Evolutionary conservation across 2,113 vertebrate genomes (phyloP), one percentile per base, ranked within the genome.

Genomic region (Apistogramma diplotaenia): DNA sequence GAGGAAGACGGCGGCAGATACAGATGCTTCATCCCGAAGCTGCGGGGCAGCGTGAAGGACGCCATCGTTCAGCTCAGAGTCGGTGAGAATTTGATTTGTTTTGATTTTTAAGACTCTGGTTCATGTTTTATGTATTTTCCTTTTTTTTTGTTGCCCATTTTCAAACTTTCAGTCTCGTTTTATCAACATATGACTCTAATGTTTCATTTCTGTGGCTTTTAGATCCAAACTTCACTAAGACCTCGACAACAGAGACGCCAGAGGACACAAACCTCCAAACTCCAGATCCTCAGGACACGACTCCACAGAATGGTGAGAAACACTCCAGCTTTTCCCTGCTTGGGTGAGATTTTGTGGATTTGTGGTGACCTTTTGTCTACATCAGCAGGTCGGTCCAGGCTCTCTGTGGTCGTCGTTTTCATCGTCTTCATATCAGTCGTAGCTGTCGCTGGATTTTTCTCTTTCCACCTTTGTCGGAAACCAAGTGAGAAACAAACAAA

Each of bases 381-480:
- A 15, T 46, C 40, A 46, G 40, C 40, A 15, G 40, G 40, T 46
- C 40, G 40, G 40, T 46, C 40, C 40, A 15, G 40, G 40, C 12
- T 13, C 40, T 46, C 13, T 46, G 12, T 46, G 40, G 40, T 46
- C 13, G 3, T 25, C 5, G 0, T 0, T 8, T 0, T 56, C 0
- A 0, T n/a, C 11, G 12, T 11, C 2, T 3, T 55, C 12, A 0
- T 0, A 29, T 27, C 1, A 15, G 56, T 16, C 29, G 0, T 2
- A 3, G 4, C 25, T 58, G 13, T 27, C 1, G 55, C 6, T 56
- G 55, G n/a, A n/a, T n/a, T n/a, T 29, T 58, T 58, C 4, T 58
- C 0, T 55, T 15, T 0, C 56, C 8, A 0, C 56, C 1, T 58
- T 0, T 18, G 8, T 8, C 56, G 29, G 4, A 3, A 19, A 19